phyloP scores from a whole-genome alignment of 2,797 vertebrate genomes.

The Neosilurus hyrtlii region DNA sequence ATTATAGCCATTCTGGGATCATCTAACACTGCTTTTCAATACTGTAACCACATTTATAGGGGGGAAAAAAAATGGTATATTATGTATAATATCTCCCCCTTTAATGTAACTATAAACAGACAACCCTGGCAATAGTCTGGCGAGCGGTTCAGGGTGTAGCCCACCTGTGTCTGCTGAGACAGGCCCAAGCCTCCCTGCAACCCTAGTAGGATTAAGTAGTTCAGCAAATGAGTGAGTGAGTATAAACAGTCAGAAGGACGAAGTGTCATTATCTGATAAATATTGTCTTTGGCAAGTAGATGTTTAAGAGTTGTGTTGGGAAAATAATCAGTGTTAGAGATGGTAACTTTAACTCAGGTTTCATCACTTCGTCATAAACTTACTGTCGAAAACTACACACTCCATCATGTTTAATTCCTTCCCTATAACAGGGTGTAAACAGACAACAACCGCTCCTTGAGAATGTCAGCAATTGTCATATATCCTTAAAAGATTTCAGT shows the following conservation, averaged over 20 bases:
- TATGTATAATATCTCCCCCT: too few species aligned
- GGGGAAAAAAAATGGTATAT: too few species aligned
- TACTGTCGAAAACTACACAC: not conserved
- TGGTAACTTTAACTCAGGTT: not conserved
- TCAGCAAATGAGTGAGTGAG: too few species aligned
- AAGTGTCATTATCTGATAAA: not conserved
- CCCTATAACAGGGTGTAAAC: not conserved
- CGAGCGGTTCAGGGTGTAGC: too few species aligned
- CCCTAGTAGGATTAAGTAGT: too few species aligned
- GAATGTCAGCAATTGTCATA: conserved; percentile 39
- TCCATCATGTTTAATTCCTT: not conserved
- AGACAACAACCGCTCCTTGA: conserved; percentile 17
- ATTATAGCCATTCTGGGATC: too few species aligned
- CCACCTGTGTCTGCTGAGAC: too few species aligned
- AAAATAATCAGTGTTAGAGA: not conserved
- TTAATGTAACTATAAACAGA: not conserved
- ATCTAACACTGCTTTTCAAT: too few species aligned
- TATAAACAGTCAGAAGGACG: too few species aligned
- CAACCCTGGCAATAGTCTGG: too few species aligned
- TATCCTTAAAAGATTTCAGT: conserved; percentile 22
- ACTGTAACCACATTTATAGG: too few species aligned
- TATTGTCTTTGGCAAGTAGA: not conserved
- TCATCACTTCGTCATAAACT: not conserved
- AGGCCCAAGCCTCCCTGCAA: too few species aligned
- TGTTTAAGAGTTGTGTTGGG: not conserved